Evolutionary conservation across 1,140 invertebrate genomes (phyloP).

Genomic region (Daktulosphaira vitifoliae): DNA sequence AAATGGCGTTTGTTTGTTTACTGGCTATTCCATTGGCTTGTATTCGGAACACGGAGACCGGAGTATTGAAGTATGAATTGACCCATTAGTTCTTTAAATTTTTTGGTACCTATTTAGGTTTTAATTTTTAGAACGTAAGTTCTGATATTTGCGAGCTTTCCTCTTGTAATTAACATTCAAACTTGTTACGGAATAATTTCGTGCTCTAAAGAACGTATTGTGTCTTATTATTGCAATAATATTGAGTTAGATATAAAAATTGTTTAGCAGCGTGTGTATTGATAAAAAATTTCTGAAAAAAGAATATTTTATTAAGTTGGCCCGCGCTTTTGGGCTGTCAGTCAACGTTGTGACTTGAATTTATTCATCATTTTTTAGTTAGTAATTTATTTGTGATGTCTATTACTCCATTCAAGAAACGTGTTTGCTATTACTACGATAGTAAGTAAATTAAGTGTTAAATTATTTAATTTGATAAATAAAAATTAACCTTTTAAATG

Average conservation of each 20-base stretch:
- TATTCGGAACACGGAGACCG: too few species aligned
- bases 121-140: too few species aligned
- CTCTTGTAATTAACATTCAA: too few species aligned
- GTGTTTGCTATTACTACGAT: conserved; percentile 98
- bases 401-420: conserved; percentile 66
- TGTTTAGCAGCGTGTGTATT: too few species aligned
- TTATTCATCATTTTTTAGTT: too few species aligned
- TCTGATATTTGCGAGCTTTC: too few species aligned
- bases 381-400: conserved; percentile 9
- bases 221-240: too few species aligned
- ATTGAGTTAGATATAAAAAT: too few species aligned
- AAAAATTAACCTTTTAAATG: not conserved
- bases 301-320: not conserved
- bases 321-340: conserved; percentile 1
- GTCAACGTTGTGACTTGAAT: not conserved
- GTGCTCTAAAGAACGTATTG: too few species aligned
- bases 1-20: conserved; percentile 33
- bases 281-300: too few species aligned
- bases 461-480: conserved; percentile 33
- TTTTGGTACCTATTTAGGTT: conserved; percentile 16
- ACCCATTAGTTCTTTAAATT: conserved; percentile 27
- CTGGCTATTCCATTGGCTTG: conserved; percentile 22
- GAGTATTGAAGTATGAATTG: too few species aligned
- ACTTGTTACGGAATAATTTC: too few species aligned
- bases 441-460: conserved; percentile 66